Evolutionary conservation across 2,888 invertebrate genomes (phyloP), one percentile per base, ranked within the genome.

Genomic region (Merodon equestris): DNA sequence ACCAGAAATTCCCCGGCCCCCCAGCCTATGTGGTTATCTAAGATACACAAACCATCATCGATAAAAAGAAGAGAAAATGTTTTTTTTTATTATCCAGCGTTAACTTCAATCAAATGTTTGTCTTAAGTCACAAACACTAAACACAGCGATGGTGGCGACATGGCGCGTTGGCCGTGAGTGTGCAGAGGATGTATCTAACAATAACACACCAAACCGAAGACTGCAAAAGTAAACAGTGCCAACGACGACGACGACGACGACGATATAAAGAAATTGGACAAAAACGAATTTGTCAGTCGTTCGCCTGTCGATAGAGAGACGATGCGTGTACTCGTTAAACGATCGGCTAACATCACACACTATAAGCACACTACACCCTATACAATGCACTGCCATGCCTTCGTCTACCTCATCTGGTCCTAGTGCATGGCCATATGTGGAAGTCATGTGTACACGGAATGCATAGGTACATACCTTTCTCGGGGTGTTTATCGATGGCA

Each of bases 101-200:
- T 54, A 36, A 12, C 68, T 68, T 63, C 74, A 61, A 74, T 68
- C 61, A 68, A 74, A 68, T 74, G 61, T 74, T 74, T 74, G 74
- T 56, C 61, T 53, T 57, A 45, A 68, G 61, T 61, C 74, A 73
- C 73, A 72, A 66, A 72, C 51, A 66, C 13, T 76, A 76, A 76
- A 76, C 72, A 76, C 38, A 54, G 45, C 27, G 42, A 18, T 13
- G 13, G 7, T 27, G 27, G 27, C 27, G 27, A 9, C 40, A 27
- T 27, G 27, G 27, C 27, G 27, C 27, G 27, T 27, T 7, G 27
- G 3, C 27, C 27, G 27, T 27, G 27, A 27, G 7, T 27, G 27
- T 27, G 27, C 27, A 27, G 27, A 27, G 27, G 27, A 27, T 27
- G 27, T 27, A 27, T 27, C 27, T 27, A 27, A 27, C 27, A 27